Evolutionary conservation across 2,797 vertebrate genomes (phyloP).

Genomic region (Trematomus bernacchii): DNA sequence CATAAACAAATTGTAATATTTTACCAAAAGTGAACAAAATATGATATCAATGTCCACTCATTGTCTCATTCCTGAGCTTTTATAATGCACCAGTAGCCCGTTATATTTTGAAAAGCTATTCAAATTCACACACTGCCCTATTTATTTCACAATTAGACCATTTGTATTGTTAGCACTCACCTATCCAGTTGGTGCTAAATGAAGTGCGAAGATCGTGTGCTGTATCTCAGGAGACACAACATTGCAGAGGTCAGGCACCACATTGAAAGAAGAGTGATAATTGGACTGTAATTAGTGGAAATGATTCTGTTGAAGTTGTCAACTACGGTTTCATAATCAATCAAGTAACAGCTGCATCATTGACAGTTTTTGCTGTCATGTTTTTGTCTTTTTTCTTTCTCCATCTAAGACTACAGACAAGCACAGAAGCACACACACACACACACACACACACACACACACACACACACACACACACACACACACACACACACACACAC

Average conservation of each 20-base stretch:
- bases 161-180: slow-evolving; percentile 23
- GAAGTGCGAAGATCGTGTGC: slow-evolving; percentile 46
- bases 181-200: slow-evolving; percentile 48
- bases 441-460: background rate
- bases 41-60: background rate
- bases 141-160: slow-evolving; percentile 3
- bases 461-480: background rate
- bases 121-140: slow-evolving; percentile 3
- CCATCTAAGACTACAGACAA: background rate
- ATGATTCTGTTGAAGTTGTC: slow-evolving; percentile 16
- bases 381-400: background rate
- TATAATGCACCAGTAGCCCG: background rate
- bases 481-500: background rate
- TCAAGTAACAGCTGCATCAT: slow-evolving; percentile 14
- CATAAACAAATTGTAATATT: background rate
- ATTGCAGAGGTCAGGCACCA: slow-evolving; percentile 35
- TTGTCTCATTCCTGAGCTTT: background rate
- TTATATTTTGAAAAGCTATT: slow-evolving; percentile 4
- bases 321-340: slow-evolving; percentile 15
- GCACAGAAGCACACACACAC: too few species aligned
- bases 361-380: slow-evolving; percentile 13
- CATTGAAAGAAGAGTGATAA: slow-evolving; percentile 32
- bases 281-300: slow-evolving; percentile 38
- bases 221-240: slow-evolving; percentile 24
- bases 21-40: background rate